Percentiles rank a stretch among this genome's conserved stretches.
Evolutionary conservation across 2,113 vertebrate genomes (phyloP).

Genomic region (Cichladusa arquata): DNA sequence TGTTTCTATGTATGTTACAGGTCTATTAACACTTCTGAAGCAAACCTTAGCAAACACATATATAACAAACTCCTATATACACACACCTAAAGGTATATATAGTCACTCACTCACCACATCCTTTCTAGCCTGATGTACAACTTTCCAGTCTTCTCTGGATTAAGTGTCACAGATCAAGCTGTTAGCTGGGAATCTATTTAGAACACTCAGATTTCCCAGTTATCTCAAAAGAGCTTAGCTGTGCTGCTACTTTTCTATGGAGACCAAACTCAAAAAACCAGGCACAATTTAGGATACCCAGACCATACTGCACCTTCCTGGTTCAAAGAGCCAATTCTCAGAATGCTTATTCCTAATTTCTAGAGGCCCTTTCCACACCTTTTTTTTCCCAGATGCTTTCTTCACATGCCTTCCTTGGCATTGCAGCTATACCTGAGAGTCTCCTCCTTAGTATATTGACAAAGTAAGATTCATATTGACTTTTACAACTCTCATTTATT

Average conservation of each 20-base stretch:
- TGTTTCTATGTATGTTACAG: neutral
- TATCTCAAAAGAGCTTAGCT: neutral
- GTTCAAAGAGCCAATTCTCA: neutral
- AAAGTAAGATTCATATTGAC: neutral
- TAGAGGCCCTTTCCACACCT: neutral
- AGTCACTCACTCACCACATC: neutral
- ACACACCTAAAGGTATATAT: neutral
- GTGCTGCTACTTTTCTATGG: neutral
- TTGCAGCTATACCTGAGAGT: neutral
- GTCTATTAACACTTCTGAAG: neutral
- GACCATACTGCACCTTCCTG: neutral
- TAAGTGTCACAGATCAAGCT: neutral
- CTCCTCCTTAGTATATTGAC: neutral
- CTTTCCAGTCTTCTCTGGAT: neutral
- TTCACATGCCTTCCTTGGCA: neutral
- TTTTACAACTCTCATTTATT: neutral
- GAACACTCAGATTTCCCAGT: neutral
- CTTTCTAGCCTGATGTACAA: neutral
- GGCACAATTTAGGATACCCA: neutral
- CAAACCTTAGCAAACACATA: neutral
- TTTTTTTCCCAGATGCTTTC: neutral
- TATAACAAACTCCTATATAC: neutral
- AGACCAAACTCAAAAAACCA: neutral
- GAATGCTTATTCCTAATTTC: neutral
- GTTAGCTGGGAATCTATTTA: neutral